Base-by-base conservation (phyloP, 2,113 vertebrate genomes). In the Callospermophilus lateralis region DNA sequence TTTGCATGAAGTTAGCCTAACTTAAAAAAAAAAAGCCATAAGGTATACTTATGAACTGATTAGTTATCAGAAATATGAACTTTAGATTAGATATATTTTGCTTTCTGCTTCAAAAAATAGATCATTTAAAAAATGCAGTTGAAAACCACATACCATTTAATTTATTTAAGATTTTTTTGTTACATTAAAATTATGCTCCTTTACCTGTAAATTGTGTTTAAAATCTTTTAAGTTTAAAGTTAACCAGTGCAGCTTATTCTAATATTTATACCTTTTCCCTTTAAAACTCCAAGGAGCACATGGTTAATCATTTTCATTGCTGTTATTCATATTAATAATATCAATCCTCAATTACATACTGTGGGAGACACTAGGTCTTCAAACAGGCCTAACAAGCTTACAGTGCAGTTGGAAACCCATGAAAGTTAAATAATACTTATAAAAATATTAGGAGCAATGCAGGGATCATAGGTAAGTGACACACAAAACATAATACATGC, bases 81-180 rank as follows among this genome's bases (percentile, higher is more conserved):
- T 93, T 89, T 45, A 61, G 26, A 63, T 63, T 4, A 93, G 34
- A 89, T 68, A 20, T 16, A 76, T 78, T 96, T 95, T 87, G 51
- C 42, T 94, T 95, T 94, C 5, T 90, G 19, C 8, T 87, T 95
- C 2, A 90, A 74, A 95, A 84, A 65, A 22, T 11, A 63, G 8
- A 34, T 70, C 26, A 83, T 92, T 8, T 84, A 96, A 74, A 93
- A 92, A 96, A 96, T 37, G 22, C n/a, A 89, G 16, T 26, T 92
- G 39, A 61, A 55, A 96, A 79, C 12, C 15, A 92, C 87, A 76
- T 3, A 79, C 9, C 67, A 87, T 39, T 91, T 89, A 61, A 91
- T 20, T 77, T 76, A 88, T 84, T 67, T 85, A 80, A 88, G 42
- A 58, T n/a, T 90, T 68, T 51, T 96, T 95, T n/a, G n/a, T n/a